Evolutionary conservation across 92 coral and sea anemone genomes (phyloP).

Genomic region (Parazoanthus darwini): DNA sequence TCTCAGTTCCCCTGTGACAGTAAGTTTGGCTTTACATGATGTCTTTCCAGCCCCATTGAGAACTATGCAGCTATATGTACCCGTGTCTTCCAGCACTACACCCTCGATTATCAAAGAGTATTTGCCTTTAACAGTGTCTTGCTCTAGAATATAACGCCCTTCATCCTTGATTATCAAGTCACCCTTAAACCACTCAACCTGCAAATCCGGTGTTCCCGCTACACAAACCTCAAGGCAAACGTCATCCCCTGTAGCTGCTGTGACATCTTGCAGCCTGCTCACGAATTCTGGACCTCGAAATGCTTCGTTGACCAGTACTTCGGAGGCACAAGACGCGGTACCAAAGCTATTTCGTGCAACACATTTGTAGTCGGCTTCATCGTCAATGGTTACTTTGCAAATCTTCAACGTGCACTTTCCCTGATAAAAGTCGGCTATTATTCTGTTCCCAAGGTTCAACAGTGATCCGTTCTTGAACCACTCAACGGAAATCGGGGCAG

Average conservation of each 20-base stretch:
- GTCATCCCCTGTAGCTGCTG: conserved; percentile 66
- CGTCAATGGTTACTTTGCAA: conserved; percentile 61
- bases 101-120: conserved; percentile 65
- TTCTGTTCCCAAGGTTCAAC: conserved; percentile 57
- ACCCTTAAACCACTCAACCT: conserved; percentile 79
- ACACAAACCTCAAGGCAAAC: conserved; percentile 64
- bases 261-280: conserved; percentile 65
- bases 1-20: conserved; percentile 51
- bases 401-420: conserved; percentile 62
- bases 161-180: conserved; percentile 60
- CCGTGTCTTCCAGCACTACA: conserved; percentile 59
- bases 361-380: conserved; percentile 90
- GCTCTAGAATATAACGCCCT: conserved; percentile 71
- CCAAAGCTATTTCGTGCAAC: conserved; percentile 87
- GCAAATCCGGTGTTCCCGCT: conserved; percentile 70
- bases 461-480: conserved; percentile 92
- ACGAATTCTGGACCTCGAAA: conserved; percentile 61
- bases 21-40: conserved; percentile 65
- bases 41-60: conserved; percentile 64
- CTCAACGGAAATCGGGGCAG: conserved; percentile 70
- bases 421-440: conserved; percentile 57
- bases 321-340: conserved; percentile 78
- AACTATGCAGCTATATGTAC: conserved; percentile 66
- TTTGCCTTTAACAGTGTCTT: conserved; percentile 67
- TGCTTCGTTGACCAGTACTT: conserved; percentile 78